Evolutionary conservation across 2,113 vertebrate species (phyloP), one percentile per base, ranked within the genome.

Genomic region (Mobula hypostoma): DNA sequence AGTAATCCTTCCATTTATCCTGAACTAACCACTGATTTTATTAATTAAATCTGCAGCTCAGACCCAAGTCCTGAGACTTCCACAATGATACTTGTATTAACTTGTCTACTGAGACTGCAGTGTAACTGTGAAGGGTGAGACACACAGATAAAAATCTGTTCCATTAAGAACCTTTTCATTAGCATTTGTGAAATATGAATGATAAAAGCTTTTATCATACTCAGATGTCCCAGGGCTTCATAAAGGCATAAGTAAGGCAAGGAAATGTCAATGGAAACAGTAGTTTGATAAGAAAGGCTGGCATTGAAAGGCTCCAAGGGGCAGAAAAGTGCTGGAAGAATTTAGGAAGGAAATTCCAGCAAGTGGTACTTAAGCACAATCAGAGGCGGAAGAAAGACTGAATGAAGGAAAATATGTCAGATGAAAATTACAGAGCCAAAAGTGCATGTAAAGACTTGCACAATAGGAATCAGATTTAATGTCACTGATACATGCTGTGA

Each of bases 1-100:
- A 85, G 48, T 58, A 85, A 85, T 85, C 80, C 82, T 27, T 29
- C 27, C 48, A 85, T 85, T 85, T 85, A 58, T 85, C 56, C 82
- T 4, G 40, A 85, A 27, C 82, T 61, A 85, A 58, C 82, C 48
- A 85, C 17, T 85, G 82, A 58, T 85, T 85, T 85, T 29, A 58
- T 61, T 85, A 85, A 58, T 61, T 85, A 85, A 58, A 24, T 58
- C 56, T 58, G 82, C 56, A 27, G 48, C 82, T 85, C 82, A 85
- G 80, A 58, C 82, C 48, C 82, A 85, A 85, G 48, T 48, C 8
- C 5, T 61, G 27, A 56, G 82, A 58, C 58, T 85, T 85, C 48
- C 40, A 56, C 19, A 40, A 82, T 56, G 19, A 82, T 24, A 21
- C 80, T 56, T 24, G 17, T 56, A 48, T 83, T 83, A 83, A 82